phyloP scores from a whole-genome alignment of 2,113 vertebrate genomes.

The Meriones unguiculatus region DNA sequence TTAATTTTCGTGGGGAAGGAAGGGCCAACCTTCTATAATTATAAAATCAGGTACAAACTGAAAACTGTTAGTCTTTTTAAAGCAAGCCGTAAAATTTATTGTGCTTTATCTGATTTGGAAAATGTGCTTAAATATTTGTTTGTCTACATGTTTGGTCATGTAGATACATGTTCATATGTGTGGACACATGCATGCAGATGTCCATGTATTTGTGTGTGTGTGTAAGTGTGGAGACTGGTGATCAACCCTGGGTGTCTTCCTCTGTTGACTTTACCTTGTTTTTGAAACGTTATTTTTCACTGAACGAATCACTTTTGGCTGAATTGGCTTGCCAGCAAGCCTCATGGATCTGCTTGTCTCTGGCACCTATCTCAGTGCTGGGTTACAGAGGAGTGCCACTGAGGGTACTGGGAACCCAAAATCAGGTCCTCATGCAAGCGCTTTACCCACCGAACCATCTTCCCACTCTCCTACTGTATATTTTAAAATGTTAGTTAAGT shows the following conservation, averaged over 20 bases:
- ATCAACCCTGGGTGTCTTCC: background rate
- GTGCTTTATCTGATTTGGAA: slow-evolving; percentile 1
- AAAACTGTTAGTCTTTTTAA: slow-evolving; percentile 39
- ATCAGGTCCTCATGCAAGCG: background rate
- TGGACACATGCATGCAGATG: background rate
- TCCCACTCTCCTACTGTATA: background rate
- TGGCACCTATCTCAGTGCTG: background rate
- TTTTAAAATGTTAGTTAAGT: background rate
- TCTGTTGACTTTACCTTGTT: background rate
- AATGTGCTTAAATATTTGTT: background rate
- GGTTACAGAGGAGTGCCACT: too few species aligned
- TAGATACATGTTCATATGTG: background rate
- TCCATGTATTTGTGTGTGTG: background rate
- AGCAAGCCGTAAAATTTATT: background rate
- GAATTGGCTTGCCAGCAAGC: background rate
- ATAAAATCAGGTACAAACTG: background rate
- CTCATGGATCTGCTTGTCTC: too few species aligned
- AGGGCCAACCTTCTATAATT: too few species aligned
- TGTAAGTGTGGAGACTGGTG: background rate
- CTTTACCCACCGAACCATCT: background rate
- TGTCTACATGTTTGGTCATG: background rate
- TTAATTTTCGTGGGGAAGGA: too few species aligned
- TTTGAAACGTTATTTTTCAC: background rate
- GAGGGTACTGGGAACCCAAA: too few species aligned
- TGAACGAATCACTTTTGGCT: background rate